A percentile compares a stretch with the other conserved stretches of the same genome.
These are phyloP conservation scores for Spinus pinus DNA, from an alignment of 2,797 vertebrate species.

Conservation along the genomic window DNA sequence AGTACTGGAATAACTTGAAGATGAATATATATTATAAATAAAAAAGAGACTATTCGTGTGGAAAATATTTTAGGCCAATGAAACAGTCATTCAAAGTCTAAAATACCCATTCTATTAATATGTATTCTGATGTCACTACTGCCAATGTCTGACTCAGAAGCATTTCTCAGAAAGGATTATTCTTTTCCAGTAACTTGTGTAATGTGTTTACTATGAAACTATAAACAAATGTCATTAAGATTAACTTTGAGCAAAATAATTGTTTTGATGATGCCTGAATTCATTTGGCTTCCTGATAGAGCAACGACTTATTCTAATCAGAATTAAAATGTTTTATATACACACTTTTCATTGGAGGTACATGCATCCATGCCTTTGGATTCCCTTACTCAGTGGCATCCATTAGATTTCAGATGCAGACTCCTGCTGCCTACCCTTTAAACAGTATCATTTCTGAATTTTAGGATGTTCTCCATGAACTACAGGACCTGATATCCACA, in stretches of 20 bases:
- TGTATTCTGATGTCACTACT: constrained; percentile 48
- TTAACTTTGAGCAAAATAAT: neutral
- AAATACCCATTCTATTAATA: constrained; percentile 65
- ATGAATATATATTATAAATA: constrained; percentile 40
- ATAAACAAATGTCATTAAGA: constrained; percentile 30
- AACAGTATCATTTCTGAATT: neutral
- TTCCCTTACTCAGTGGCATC: neutral
- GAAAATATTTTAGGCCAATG: constrained; percentile 53
- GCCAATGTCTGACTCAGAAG: constrained; percentile 52
- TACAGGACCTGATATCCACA: neutral
- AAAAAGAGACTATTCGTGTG: neutral
- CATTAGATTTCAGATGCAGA: neutral
- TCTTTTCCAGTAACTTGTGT: constrained; percentile 53
- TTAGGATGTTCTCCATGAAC: neutral
- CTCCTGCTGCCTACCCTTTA: neutral
- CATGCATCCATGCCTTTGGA: neutral
- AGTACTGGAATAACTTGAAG: constrained; percentile 30
- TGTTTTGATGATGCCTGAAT: neutral
- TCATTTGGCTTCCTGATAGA: neutral
- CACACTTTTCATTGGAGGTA: neutral
- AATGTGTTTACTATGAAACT: constrained; percentile 32
- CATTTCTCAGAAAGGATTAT: constrained; percentile 57
- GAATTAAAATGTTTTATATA: neutral
- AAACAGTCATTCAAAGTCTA: constrained; percentile 55
- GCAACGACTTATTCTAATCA: neutral